Evolutionary conservation across 53 echinoderm and acorn worm genomes (phyloP).

Genomic region (Holothuria leucospilota): DNA sequence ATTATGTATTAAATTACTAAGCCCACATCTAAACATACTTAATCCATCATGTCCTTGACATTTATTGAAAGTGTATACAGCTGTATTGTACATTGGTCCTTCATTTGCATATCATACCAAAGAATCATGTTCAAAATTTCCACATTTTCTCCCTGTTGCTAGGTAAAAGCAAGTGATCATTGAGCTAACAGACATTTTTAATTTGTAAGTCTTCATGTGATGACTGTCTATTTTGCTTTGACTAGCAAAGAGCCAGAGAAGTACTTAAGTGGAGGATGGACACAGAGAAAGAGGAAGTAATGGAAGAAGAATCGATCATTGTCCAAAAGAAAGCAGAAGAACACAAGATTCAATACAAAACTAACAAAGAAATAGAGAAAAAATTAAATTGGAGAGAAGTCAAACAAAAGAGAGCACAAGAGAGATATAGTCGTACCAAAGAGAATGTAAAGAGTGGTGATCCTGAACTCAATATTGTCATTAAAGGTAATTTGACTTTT

Average conservation of each 20-base stretch:
- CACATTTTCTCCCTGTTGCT: no score
- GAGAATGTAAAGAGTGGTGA: constrained; percentile 71
- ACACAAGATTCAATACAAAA: constrained; percentile 65
- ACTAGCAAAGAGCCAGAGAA: constrained; percentile 87
- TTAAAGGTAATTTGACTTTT: constrained; percentile 75
- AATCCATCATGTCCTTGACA: no score
- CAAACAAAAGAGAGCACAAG: constrained; percentile 50
- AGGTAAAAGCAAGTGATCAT: no score
- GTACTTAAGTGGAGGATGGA: constrained; percentile 85
- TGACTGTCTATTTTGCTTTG: not conserved
- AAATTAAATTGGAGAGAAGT: constrained; percentile 71
- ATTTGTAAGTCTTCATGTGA: no score
- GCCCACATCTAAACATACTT: no score
- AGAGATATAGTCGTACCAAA: constrained; percentile 61
- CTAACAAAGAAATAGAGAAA: constrained; percentile 66
- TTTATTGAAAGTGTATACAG: no score
- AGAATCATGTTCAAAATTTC: no score
- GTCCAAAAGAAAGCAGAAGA: constrained; percentile 67
- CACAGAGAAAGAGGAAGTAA: constrained; percentile 41
- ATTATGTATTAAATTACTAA: no score
- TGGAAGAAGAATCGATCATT: constrained; percentile 64
- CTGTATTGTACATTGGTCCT: no score
- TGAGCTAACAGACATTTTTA: no score
- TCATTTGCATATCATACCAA: no score
- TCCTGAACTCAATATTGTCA: constrained; percentile 85